A percentile compares a stretch with the other conserved stretches of the same genome.
Evolutionary conservation across 2,797 vertebrate genomes (phyloP).

Genomic region (Pogonophryne albipinna): DNA sequence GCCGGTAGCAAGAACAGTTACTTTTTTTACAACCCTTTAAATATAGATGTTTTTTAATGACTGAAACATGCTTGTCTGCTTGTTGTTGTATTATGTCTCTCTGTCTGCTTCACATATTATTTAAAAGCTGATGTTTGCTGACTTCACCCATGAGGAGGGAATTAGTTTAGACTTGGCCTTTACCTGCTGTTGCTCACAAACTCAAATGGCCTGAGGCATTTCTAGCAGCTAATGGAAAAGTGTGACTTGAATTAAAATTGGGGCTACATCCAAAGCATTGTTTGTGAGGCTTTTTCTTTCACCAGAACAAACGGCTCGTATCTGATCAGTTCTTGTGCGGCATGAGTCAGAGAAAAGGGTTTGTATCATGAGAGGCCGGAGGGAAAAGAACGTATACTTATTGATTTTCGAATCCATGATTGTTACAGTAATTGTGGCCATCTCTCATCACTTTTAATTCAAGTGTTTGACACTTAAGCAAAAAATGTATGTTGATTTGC

Average conservation of each 20-base stretch:
- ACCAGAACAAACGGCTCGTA: neutral
- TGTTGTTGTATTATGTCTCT: neutral
- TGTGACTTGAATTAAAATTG: slow-evolving; percentile 49
- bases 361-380: too few species aligned
- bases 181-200: slow-evolving; percentile 23
- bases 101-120: neutral
- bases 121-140: slow-evolving; percentile 26
- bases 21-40: neutral
- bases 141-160: slow-evolving; percentile 19
- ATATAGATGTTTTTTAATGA: neutral
- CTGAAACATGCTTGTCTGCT: neutral
- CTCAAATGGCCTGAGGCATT: slow-evolving; percentile 26
- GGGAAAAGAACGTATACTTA: neutral
- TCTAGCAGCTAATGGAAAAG: slow-evolving; percentile 46
- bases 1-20: neutral
- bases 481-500: neutral
- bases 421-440: neutral
- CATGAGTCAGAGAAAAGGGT: neutral
- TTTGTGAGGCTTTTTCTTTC: neutral
- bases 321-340: slow-evolving; percentile 5
- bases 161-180: slow-evolving; percentile 42
- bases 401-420: neutral
- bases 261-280: neutral
- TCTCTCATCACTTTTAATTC: neutral
- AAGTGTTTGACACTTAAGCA: neutral